These are phyloP conservation scores for Barnardius zonarius DNA, from an alignment of 2,113 vertebrate genomes.

Conservation along the genomic window DNA sequence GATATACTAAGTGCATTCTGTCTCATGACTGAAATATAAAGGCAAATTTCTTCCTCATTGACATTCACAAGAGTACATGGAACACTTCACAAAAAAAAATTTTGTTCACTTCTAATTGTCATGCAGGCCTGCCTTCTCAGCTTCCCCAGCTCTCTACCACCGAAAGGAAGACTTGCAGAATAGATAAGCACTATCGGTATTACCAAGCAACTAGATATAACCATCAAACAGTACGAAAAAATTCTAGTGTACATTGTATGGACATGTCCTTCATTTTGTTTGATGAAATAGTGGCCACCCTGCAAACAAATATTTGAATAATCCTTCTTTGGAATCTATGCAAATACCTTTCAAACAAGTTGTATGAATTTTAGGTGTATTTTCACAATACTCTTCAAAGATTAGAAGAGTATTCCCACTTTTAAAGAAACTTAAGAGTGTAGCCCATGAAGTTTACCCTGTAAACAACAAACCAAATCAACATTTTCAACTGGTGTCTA, in stretches of 20 bases:
- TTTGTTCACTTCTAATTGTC: not conserved
- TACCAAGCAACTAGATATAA: not conserved
- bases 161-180: not conserved
- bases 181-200: not conserved
- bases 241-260: fast-evolving
- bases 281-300: not conserved
- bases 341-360: not conserved
- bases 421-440: not conserved
- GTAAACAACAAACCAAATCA: not conserved
- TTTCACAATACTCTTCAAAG: not conserved
- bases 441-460: not conserved
- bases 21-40: not conserved
- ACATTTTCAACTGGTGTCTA: not conserved
- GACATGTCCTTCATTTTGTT: not conserved
- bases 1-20: not conserved
- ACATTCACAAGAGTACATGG: not conserved
- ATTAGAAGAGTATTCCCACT: not conserved
- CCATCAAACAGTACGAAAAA: not conserved
- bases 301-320: not conserved
- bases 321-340: not conserved
- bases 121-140: not conserved
- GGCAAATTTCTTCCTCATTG: not conserved
- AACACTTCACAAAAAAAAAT: not conserved
- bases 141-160: not conserved
- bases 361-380: not conserved